Evolutionary conservation across 2,113 vertebrate species (phyloP).

Genomic region (Progne subis): DNA sequence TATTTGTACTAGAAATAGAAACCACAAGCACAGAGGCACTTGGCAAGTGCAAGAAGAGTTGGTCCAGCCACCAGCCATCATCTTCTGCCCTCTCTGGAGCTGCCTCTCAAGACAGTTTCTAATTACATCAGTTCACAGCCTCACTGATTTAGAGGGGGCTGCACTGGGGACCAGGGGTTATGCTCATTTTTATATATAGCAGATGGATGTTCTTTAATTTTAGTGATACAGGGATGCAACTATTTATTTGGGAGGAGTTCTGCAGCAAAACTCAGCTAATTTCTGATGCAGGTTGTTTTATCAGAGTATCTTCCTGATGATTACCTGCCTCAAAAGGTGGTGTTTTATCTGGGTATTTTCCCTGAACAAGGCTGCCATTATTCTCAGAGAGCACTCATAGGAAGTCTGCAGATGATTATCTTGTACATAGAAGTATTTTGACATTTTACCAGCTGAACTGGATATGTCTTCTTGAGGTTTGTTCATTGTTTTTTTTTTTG

Average conservation of each 20-base stretch:
- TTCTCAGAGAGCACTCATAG: not conserved
- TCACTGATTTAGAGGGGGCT: not conserved
- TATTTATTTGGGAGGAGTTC: not conserved
- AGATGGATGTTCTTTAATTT: not conserved
- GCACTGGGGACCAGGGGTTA: not conserved
- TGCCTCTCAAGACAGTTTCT: not conserved
- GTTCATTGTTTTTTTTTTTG: not conserved
- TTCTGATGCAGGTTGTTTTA: not conserved
- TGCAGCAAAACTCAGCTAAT: not conserved
- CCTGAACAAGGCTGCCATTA: conserved; percentile 34
- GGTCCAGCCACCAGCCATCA: not conserved
- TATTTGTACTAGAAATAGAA: not conserved
- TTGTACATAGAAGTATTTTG: conserved; percentile 15
- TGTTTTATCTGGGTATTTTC: not conserved
- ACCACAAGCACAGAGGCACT: not conserved
- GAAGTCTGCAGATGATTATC: conserved; percentile 34
- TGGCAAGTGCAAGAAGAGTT: not conserved
- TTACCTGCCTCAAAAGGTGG: not conserved
- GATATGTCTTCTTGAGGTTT: not conserved
- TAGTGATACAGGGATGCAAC: not conserved
- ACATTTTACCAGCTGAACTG: conserved; percentile 55
- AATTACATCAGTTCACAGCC: not conserved
- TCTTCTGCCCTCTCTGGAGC: not conserved
- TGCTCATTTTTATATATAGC: fast-evolving
- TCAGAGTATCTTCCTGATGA: not conserved